phyloP scores from a whole-genome alignment of 2,797 vertebrate species.

The Todus mexicanus region DNA sequence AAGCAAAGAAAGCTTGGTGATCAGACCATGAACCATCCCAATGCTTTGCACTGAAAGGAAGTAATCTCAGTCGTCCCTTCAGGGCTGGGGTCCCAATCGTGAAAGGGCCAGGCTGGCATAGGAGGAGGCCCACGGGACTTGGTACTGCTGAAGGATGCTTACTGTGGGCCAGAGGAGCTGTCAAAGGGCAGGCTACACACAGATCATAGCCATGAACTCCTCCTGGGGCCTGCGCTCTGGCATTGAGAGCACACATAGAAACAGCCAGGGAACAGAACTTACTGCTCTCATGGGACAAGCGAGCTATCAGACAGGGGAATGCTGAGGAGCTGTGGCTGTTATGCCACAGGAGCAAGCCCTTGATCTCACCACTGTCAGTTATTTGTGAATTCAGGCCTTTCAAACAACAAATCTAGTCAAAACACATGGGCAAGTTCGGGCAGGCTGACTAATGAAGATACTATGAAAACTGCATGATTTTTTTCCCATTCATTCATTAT shows the following conservation, averaged over 20 bases:
- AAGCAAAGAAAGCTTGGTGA: background rate
- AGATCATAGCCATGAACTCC: fast-evolving
- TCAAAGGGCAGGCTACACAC: background rate
- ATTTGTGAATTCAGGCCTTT: background rate
- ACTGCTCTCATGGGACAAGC: fast-evolving
- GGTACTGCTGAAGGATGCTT: background rate
- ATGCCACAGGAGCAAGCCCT: background rate
- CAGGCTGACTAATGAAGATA: background rate
- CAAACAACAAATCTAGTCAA: background rate
- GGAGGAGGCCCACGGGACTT: fast-evolving
- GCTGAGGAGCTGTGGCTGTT: no score
- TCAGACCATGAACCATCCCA: background rate
- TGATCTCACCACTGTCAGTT: background rate
- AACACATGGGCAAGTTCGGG: background rate
- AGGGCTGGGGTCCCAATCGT: background rate
- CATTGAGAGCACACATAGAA: background rate
- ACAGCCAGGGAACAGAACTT: background rate
- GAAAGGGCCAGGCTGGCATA: background rate
- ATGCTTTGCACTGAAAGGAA: background rate
- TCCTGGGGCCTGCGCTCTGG: fast-evolving
- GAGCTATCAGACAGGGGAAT: fast-evolving
- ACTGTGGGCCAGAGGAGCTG: background rate
- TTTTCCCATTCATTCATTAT: background rate
- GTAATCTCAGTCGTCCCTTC: background rate
- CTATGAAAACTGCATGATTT: fast-evolving